Evolutionary conservation across 2,797 vertebrate genomes (phyloP), one percentile per base, ranked within the genome.

Genomic region (Premnoplex brunnescens): DNA sequence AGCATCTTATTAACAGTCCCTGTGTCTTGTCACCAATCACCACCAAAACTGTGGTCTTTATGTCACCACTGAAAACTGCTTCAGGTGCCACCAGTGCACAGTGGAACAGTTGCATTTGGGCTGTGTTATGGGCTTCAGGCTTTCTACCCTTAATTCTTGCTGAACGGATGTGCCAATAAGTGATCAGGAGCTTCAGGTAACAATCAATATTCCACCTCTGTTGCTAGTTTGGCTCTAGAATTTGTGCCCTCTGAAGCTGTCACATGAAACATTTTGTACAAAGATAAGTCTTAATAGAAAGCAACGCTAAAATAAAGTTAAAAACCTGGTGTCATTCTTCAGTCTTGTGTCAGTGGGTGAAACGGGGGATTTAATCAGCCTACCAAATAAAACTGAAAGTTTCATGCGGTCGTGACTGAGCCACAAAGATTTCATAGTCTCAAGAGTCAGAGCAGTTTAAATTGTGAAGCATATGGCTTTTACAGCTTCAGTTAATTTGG

Each of bases 391-490:
- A 81, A 92, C 52, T 14, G 2, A 44, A 89, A 69, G 39, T 55
- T 91, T 81, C 22, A 12, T 41, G 37, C 28, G 63, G 52, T 94
- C 5, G 7, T 95, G 91, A 95, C 76, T 85, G 73, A 91, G 86
- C 62, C 64, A 67, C 52, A 59, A 49, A 59, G 43, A 86, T 94
- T 67, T 89, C 26, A 18, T 19, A 67, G 62, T 78, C 85, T 91
- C 69, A 12, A 82, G 88, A 95, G 84, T 36, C 48, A 88, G 34
- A 89, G 60, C 27, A 74, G 41, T 85, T 95, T 46, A 66, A 88
- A 71, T 93, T 66, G 77, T 80, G 74, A 90, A 92, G 59, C 75
- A 91, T 77, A 95, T 37, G 67, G 86, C 77, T 93, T 95, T 92
- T 89, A 94, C 26, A 91, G 66, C 46, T 80, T 66, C 63, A 66